phyloP scores from a whole-genome alignment of 2,888 invertebrate genomes.

The Bellardia pandia region DNA sequence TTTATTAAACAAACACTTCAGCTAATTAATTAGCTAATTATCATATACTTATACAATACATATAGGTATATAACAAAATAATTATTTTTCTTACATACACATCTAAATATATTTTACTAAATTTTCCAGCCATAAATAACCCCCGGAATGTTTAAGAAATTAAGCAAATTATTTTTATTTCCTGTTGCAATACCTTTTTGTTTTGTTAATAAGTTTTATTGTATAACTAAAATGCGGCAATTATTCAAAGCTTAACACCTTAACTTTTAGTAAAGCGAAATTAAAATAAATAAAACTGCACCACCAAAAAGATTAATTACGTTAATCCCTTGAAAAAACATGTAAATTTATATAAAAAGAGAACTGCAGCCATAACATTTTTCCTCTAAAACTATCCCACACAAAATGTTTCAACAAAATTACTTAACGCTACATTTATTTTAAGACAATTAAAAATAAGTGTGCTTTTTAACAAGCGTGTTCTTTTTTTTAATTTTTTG shows the following conservation, averaged over 20 bases:
- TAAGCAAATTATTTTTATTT: conserved; percentile 57
- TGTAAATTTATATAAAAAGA: conserved; percentile 16
- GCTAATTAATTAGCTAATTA: conserved; percentile 17
- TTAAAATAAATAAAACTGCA: conserved; percentile 6
- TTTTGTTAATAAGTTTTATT: not conserved
- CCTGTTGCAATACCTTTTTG: conserved; percentile 51
- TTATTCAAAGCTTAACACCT: conserved; percentile 57
- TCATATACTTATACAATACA: not conserved
- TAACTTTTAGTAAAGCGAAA: not conserved
- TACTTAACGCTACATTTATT: conserved; percentile 70
- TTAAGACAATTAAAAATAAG: conserved; percentile 60
- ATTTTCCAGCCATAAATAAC: conserved; percentile 22
- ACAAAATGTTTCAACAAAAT: conserved; percentile 61
- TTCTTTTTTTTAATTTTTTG: conserved; percentile 1
- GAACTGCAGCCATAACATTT: conserved; percentile 24
- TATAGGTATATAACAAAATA: not conserved
- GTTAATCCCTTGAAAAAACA: conserved; percentile 59
- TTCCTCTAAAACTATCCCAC: conserved; percentile 52
- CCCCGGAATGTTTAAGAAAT: conserved; percentile 25
- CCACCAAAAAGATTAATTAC: conserved; percentile 58
- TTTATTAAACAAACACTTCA: not conserved
- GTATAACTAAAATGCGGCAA: conserved; percentile 50
- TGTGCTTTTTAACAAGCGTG: conserved; percentile 8
- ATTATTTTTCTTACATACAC: not conserved
- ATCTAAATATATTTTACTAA: not conserved